Base-by-base conservation (phyloP, 2,797 vertebrate genomes). In the Coregonus ussuriensis region DNA sequence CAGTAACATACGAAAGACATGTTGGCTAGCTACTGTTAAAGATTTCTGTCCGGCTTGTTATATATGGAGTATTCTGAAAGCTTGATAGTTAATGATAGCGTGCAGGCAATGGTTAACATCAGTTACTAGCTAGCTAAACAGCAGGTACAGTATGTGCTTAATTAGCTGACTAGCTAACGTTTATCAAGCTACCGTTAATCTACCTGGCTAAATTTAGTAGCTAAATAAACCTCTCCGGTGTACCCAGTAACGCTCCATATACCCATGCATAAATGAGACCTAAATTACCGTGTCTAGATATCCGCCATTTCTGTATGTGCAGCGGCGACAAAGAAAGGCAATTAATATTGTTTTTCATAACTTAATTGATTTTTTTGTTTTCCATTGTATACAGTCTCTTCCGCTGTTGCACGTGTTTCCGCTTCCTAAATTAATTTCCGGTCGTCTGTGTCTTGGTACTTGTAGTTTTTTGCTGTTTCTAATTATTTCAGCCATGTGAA, bases 281-380 rank as follows among this genome's bases (percentile, higher is more conserved):
- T 84, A 78, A 79, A 25, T 79, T 59, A 75, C 82, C 76, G 79
- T 81, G 77, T 83, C 84, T 89, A 89, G 74, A 91, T 80, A 88
- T 89, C 94, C 94, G 93, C 94, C 94, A 94, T 95, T 89, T 93
- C 91, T 88, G 86, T 86, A 88, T 88, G 89, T 87, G 91, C 91
- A 75, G 85, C 92, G 86, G 88, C 81, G 93, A 93, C 93, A 93
- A 94, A 95, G 94, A 95, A 94, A 95, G 92, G 94, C 94, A 93
- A 95, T 94, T 95, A 95, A 94, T 91, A 94, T 78, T 93, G 91
- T 94, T 95, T 94, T 95, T 95, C 94, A 95, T 92, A 93, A 95
- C 90, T 95, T 95, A 95, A 95, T 95, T 94, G 93, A 94, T 95
- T 95, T 95, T 95, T 92, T 83, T 87, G 90, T 92, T 90, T 84